Conservation (phyloP, 2,113 vertebrate species). For the Canis aureus region DNA sequence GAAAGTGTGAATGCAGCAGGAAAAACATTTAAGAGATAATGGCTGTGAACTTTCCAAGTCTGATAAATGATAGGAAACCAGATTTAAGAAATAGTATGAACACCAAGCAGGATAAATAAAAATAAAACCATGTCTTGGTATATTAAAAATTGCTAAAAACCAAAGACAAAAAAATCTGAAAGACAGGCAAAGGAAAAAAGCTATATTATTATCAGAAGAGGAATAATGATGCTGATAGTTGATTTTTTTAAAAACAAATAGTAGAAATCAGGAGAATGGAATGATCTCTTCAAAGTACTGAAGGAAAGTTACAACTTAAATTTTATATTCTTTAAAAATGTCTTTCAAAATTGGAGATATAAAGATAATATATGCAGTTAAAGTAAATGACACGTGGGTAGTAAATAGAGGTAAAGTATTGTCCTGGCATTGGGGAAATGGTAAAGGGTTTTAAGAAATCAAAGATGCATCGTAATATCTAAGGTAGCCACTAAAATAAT, state of each 20-base stretch:
- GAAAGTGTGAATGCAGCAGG: neutral
- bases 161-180: neutral
- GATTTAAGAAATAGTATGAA: neutral
- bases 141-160: neutral
- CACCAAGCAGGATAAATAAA: neutral
- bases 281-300: neutral
- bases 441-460: neutral
- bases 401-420: slow-evolving; percentile 41
- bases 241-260: neutral
- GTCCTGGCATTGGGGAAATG: neutral
- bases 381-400: neutral
- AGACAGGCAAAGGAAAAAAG: neutral
- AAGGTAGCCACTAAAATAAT: neutral
- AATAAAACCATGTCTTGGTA: neutral
- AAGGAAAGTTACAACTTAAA: neutral
- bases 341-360: neutral
- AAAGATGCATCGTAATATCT: neutral
- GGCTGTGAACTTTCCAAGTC: neutral
- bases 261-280: neutral
- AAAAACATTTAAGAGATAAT: neutral
- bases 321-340: neutral
- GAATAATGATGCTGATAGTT: neutral
- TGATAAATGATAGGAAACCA: neutral
- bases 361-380: neutral
- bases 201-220: neutral